Evolutionary conservation across 1,140 invertebrate genomes (phyloP), one percentile per base, ranked within the genome.

Genomic region (Drosophila tani): DNA sequence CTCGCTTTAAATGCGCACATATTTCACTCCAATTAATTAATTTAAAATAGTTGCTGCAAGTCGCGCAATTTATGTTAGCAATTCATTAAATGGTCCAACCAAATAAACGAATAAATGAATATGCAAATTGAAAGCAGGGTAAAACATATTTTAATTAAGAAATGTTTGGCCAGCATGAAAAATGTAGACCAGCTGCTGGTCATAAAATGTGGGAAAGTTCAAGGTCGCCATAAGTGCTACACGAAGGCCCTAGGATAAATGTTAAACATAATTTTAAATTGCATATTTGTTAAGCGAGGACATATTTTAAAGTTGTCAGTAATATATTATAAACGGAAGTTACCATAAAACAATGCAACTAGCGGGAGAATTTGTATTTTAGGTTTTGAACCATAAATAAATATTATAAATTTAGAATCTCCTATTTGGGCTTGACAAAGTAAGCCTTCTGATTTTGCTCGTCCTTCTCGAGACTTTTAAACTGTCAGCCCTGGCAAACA

Each of bases 21-120:
- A 55, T 80, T 76, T 80, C 49, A 80, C 49, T 62, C 60, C 71
- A 69, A 70, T 80, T 86, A 77, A 88, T 88, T 83, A 88, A 86
- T 76, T 78, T 78, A 49, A 78, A 78, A 67, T 68, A 77, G 74
- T 77, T 56, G 43, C 50, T 40, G 43, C n/a, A 68, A 46, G 50
- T 58, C 45, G 32, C 38, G 17, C 50, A 77, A 77, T 78, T 78
- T 77, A 78, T 77, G 75, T 41, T 40, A 32, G 64, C 82, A 68
- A 86, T 88, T 80, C 55, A 88, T 80, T 53, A 68, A 82, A 60
- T 67, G 45, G 17, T 35, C 14, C 14, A 58, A 41, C 50, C n/a
- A 55, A 77, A 60, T 50, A 19, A 27, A 32, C 24, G 19, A 47
- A 29, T 56, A 32, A 35, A 35, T n/a, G 9, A 46, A 24, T 57